These are phyloP conservation scores for Lobophora halterata DNA, from an alignment of 2,888 invertebrate genomes.

Conservation along the genomic window DNA sequence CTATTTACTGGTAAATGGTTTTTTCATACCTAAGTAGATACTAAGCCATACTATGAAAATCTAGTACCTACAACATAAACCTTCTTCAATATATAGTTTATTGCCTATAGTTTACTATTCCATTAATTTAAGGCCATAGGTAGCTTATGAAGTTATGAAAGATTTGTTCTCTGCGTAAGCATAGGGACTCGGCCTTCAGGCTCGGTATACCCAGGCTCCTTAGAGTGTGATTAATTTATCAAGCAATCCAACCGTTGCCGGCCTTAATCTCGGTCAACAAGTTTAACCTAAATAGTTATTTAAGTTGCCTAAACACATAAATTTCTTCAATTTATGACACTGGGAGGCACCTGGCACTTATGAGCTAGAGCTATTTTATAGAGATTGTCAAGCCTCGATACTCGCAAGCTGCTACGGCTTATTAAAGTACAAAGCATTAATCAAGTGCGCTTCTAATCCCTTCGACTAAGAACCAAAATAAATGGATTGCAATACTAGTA, in stretches of 20 bases:
- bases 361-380: constrained; percentile 1
- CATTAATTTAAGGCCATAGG: background rate
- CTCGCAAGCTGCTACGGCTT: constrained; percentile 28
- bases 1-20: no score
- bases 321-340: no score
- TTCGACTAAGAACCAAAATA: constrained; percentile 22
- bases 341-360: no score
- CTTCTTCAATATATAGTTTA: no score
- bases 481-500: constrained; percentile 2
- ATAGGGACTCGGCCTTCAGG: constrained; percentile 41
- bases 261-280: constrained; percentile 60
- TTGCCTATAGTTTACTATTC: no score
- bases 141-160: constrained; percentile 61
- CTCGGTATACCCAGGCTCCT: constrained; percentile 42
- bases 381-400: constrained; percentile 14
- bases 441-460: constrained; percentile 28
- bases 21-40: no score
- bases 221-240: constrained; percentile 67
- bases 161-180: constrained; percentile 59
- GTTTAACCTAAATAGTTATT: constrained; percentile 54
- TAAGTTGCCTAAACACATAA: constrained; percentile 51
- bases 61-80: no score
- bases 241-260: constrained; percentile 60
- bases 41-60: no score
- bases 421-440: constrained; percentile 28